Conservation (phyloP, 2,888 invertebrate species). For the Tipula confusa region DNA sequence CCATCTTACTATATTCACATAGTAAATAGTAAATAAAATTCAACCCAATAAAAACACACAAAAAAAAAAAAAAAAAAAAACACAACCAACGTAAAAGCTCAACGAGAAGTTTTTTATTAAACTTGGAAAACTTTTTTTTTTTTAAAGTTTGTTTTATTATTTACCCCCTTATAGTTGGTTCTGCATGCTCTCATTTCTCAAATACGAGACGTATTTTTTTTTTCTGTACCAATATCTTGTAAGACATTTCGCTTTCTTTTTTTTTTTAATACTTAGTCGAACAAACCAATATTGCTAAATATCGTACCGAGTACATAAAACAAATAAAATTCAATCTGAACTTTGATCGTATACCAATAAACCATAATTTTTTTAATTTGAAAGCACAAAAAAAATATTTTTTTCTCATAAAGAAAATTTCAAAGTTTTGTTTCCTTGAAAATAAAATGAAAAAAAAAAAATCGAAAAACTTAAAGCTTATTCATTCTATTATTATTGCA, state of each 20-base stretch:
- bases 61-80: neutral
- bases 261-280: neutral
- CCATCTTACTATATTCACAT: neutral
- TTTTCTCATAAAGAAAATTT: neutral
- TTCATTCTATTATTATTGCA: neutral
- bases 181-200: neutral
- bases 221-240: neutral
- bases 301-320: too few relatives aligned
- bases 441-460: neutral
- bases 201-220: too few relatives aligned
- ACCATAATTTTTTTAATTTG: neutral
- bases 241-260: neutral
- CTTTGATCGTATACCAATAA: neutral
- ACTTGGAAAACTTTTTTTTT: neutral
- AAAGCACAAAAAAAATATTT: neutral
- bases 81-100: neutral
- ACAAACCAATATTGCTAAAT: neutral
- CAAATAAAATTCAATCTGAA: conserved; percentile 25
- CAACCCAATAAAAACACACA: neutral
- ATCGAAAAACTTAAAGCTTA: neutral
- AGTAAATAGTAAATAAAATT: conserved; percentile 12
- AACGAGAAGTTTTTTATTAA: neutral
- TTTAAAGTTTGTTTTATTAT: too few relatives aligned
- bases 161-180: too few relatives aligned
- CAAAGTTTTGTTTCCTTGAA: neutral